Evolutionary conservation across 2,113 vertebrate species (phyloP).

Genomic region (Forbesichthys papilliferus): DNA sequence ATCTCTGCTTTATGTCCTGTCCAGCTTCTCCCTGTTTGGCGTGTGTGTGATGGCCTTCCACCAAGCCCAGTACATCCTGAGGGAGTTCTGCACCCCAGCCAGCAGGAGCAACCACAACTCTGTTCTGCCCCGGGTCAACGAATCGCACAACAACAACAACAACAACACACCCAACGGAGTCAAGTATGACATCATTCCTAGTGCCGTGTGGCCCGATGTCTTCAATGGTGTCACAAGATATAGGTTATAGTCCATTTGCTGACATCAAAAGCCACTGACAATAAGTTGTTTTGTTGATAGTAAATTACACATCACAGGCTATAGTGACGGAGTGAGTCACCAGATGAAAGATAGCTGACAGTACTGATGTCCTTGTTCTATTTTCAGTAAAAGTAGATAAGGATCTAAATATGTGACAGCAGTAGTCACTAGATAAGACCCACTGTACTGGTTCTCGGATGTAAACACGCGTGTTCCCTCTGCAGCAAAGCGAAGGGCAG

Average conservation of each 20-base stretch:
- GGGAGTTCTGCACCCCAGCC: constrained; percentile 86
- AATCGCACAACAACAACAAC: constrained; percentile 77
- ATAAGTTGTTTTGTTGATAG: no score
- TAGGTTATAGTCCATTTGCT: not conserved
- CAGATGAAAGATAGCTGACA: not conserved
- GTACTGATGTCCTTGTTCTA: not conserved
- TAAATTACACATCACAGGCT: not conserved
- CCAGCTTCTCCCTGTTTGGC: constrained; percentile 90
- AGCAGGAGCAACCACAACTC: constrained; percentile 83
- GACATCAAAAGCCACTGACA: no score
- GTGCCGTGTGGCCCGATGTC: no score
- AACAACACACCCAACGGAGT: constrained; percentile 81
- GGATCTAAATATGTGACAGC: no score
- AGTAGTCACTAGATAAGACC: no score
- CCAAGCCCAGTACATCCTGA: constrained; percentile 94
- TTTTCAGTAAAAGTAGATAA: no score
- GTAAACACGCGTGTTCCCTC: constrained; percentile 14
- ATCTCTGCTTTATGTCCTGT: constrained; percentile 4
- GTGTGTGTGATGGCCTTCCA: constrained; percentile 94
- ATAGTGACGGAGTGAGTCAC: not conserved
- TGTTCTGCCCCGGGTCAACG: constrained; percentile 73
- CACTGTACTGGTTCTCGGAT: not conserved
- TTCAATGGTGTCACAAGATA: not conserved
- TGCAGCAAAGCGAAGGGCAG: constrained; percentile 82
- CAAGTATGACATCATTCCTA: constrained; percentile 74